A percentile compares a stretch with the other conserved stretches of the same genome.
Evolutionary conservation across 2,888 invertebrate species (phyloP).

Genomic region (Scaptodrosophila latifasciaeformis): DNA sequence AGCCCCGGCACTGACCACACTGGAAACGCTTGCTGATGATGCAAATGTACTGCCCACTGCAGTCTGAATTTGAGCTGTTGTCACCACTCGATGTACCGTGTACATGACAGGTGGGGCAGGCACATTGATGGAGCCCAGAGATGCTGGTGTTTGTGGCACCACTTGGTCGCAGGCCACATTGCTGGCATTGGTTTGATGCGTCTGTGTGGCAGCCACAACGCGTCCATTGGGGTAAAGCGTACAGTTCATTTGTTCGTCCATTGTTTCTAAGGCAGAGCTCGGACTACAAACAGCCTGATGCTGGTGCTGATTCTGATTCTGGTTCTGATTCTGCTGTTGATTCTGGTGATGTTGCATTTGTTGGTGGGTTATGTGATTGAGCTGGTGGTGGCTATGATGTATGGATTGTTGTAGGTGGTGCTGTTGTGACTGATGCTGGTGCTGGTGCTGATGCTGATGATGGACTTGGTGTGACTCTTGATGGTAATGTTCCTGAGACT

Average conservation of each 20-base stretch:
- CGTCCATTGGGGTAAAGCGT: constrained; percentile 59
- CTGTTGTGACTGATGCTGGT: constrained; percentile 36
- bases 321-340: constrained; percentile 44
- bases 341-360: not conserved
- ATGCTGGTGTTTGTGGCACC: constrained; percentile 43
- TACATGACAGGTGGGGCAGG: constrained; percentile 72
- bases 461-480: constrained; percentile 42
- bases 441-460: constrained; percentile 39
- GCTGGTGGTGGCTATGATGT: constrained; percentile 39
- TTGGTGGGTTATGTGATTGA: constrained; percentile 16
- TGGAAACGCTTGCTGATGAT: constrained; percentile 74
- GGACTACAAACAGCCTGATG: constrained; percentile 41
- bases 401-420: constrained; percentile 22
- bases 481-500: constrained; percentile 40
- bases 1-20: constrained; percentile 71
- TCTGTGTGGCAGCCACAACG: constrained; percentile 70
- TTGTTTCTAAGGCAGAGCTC: constrained; percentile 47
- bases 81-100: constrained; percentile 75
- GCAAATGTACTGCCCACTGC: constrained; percentile 72
- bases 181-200: constrained; percentile 54
- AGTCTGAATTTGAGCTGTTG: constrained; percentile 75
- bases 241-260: constrained; percentile 64
- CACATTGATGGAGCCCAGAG: constrained; percentile 50
- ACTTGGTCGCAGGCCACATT: constrained; percentile 39
- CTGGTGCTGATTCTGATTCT: constrained; percentile 36